Evolutionary conservation across 2,113 vertebrate species (phyloP), one percentile per base, ranked within the genome.

Genomic region (Nanorana parkeri): DNA sequence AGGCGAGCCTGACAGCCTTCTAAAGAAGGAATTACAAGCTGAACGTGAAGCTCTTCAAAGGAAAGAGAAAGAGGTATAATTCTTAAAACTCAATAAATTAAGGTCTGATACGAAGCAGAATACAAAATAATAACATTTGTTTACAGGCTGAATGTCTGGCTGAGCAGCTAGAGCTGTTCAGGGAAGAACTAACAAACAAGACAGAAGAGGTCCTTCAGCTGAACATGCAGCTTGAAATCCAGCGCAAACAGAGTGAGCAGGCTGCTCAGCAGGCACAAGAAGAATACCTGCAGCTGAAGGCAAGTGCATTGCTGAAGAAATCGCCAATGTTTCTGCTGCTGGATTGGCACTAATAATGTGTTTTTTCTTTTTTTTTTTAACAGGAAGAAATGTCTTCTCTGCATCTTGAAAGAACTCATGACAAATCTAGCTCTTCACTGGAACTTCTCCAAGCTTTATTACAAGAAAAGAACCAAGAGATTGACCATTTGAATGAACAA

Each of bases 401-500:
- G 6, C 13, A 77, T 7, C 54, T 21, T 3, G 20, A 67, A 28
- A 58, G 29, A 5, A 69, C 29, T 0, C 68, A 85, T 13, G 29
- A 78, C n/a, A 81, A 84, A n/a, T 17, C 66, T 0, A n/a, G 51
- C 68, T 83, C 86, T 1, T 84, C 88, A 13, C 84, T 93, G 65
- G 89, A 85, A 0, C 89, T 96, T 61, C 89, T 93, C 21, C 91
- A 94, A 85, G 94, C 92, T 0, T 89, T 97, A 32, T 90, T 98
- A 63, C 77, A 94, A 78, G 95, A 95, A 86, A 96, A 95, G 86
- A 97, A 97, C 87, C 91, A 94, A 10, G 96, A 96, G 89, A 96
- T 96, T 0, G 91, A 95, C 88, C 90, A 95, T 63, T 89, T 96
- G 77, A 95, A 87, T 80, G 90, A 92, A 74, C 93, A 95, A 85